A percentile compares a stretch with the other conserved stretches of the same genome.
phyloP scores from a whole-genome alignment of 2,113 vertebrate species.

The Gasterosteus aculeatus region DNA sequence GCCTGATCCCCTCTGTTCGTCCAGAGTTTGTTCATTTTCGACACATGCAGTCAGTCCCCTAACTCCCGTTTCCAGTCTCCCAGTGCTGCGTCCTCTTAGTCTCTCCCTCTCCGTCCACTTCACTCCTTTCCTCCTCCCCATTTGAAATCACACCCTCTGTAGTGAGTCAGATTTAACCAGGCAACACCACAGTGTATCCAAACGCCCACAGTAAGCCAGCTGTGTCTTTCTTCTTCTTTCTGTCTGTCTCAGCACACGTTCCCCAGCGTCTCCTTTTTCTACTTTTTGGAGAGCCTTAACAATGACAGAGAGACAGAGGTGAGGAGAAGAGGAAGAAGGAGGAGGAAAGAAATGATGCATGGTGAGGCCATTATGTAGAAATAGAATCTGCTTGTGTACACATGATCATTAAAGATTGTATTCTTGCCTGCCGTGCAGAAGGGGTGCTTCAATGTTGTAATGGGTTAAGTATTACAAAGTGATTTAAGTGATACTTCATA shows the following conservation, averaged over 20 bases:
- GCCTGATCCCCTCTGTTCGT: too few relatives aligned
- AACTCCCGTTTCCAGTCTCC: conserved; percentile 59
- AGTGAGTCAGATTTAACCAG: conserved; percentile 19
- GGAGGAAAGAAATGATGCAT: conserved; percentile 50
- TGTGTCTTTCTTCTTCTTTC: conserved; percentile 8
- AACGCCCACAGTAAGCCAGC: background rate
- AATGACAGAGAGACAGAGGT: conserved; percentile 59
- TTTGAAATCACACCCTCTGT: conserved; percentile 38
- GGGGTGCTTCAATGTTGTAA: background rate
- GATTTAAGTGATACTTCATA: background rate
- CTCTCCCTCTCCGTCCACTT: background rate
- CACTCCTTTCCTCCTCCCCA: conserved; percentile 14
- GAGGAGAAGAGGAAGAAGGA: conserved; percentile 47
- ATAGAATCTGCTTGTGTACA: conserved; percentile 6
- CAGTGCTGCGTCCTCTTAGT: conserved; percentile 42
- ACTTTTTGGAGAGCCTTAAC: conserved; percentile 67
- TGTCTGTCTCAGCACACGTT: conserved; percentile 42
- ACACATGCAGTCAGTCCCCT: conserved; percentile 47
- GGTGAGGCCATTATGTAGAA: conserved; percentile 57
- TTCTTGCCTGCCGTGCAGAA: background rate
- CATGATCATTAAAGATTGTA: background rate
- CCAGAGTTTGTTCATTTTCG: conserved; percentile 20
- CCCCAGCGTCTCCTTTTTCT: conserved; percentile 60
- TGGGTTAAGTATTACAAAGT: background rate
- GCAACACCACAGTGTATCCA: conserved; percentile 7